Evolutionary conservation across 1,140 invertebrate genomes (phyloP), one percentile per base, ranked within the genome.

Genomic region (Pseudomyrmex dendroicus): DNA sequence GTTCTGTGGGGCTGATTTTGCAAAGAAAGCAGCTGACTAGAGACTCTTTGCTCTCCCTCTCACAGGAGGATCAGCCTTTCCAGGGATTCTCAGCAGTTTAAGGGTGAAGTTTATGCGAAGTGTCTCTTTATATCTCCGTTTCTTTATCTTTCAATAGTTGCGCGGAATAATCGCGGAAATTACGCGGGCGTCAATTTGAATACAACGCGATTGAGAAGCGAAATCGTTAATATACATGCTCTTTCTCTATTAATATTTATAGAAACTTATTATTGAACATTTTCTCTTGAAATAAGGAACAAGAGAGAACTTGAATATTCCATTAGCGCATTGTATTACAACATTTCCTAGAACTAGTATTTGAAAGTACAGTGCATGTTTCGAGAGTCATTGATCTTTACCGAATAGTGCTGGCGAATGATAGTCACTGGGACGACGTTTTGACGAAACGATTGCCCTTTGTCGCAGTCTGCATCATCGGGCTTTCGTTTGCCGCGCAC

Each of bases 11-110:
- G 86, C 86, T 90, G 90, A 92, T 93, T 93, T 92, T 92, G 92
- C 92, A 89, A 90, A 89, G 91, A 92, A 93, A 93, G 90, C 92
- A 94, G 93, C 92, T 93, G 92, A 94, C 92, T 92, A 64, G 84
- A 91, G 90, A 91, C 91, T 91, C 90, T 84, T 83, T 70, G 82
- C 66, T 85, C 83, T 84, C 82, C 83, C 89, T 88, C 84, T 87
- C 76, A 67, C 73, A 77, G 83, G 78, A 85, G 57, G 78, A 88
- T 89, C 88, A 83, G 83, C 73, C 84, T 84, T 35, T 90, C 90
- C 90, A 91, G 89, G 86, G 91, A 89, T 91, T 92, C 91, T 91
- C 89, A 91, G 85, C 82, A 66, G n/a, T 22, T 83, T 54, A 20
- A 61, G n/a, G 63, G 35, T 57, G 12, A 59, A 74, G 54, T 5